phyloP scores from a whole-genome alignment of 2,888 invertebrate species.

The Tenthredo mesomela region DNA sequence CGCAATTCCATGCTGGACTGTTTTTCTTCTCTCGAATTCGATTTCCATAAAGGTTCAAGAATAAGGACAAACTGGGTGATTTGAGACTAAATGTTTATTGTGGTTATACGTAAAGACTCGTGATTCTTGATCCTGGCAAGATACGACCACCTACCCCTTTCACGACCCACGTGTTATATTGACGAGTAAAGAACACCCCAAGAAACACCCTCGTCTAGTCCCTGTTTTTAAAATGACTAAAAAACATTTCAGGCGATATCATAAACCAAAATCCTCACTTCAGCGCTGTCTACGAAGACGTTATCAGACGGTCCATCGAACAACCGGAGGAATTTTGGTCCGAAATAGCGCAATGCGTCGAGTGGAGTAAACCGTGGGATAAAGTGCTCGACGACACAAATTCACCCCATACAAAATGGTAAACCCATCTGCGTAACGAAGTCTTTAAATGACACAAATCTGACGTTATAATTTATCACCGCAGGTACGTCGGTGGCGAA shows the following conservation, averaged over 20 bases:
- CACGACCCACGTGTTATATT: not conserved
- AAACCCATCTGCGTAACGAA: slow-evolving; percentile 61
- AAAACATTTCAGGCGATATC: slow-evolving; percentile 69
- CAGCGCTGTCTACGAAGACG: slow-evolving; percentile 81
- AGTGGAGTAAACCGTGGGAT: slow-evolving; percentile 93
- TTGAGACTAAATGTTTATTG: not conserved
- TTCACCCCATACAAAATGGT: slow-evolving; percentile 95
- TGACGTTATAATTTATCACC: slow-evolving; percentile 26
- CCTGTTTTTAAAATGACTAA: not conserved
- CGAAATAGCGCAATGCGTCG: slow-evolving; percentile 86
- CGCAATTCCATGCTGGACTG: not conserved
- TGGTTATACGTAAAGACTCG: not conserved
- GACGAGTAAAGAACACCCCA: not conserved
- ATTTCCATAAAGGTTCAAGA: not conserved
- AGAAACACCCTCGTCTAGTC: not conserved
- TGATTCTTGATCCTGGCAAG: not conserved
- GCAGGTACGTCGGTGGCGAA: slow-evolving; percentile 95
- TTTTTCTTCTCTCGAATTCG: not conserved
- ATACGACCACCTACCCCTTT: not conserved
- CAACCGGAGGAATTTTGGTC: slow-evolving; percentile 93
- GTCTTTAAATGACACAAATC: not conserved
- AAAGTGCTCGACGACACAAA: slow-evolving; percentile 90
- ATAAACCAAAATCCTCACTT: slow-evolving; percentile 67
- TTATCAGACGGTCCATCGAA: slow-evolving; percentile 85
- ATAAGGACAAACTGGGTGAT: not conserved